phyloP scores from a whole-genome alignment of 2,113 vertebrate genomes.

The Toxotes chatareus region DNA sequence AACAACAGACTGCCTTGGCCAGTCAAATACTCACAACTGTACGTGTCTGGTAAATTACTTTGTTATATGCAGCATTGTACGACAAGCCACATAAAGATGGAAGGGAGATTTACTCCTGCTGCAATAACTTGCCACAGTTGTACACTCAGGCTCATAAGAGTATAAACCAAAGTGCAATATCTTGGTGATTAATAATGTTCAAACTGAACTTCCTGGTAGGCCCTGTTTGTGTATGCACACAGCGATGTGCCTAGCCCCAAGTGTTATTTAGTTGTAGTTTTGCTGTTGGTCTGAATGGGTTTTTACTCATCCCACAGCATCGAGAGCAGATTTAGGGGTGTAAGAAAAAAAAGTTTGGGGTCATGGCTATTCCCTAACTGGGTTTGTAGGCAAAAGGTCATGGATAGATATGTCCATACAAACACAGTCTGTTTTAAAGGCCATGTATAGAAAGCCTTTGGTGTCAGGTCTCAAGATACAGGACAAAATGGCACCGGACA shows the following conservation, averaged over 20 bases:
- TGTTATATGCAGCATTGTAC: neutral
- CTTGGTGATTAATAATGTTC: slow-evolving; percentile 31
- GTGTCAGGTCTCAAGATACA: slow-evolving; percentile 71
- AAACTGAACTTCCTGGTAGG: slow-evolving; percentile 19
- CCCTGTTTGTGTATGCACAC: slow-evolving; percentile 2
- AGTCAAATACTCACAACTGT: neutral
- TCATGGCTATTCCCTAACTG: slow-evolving; percentile 41
- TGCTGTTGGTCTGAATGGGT: slow-evolving; percentile 4
- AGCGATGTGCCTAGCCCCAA: neutral
- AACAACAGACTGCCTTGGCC: neutral
- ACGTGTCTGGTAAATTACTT: neutral
- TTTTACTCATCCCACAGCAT: neutral
- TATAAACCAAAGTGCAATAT: slow-evolving; percentile 16
- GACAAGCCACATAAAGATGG: neutral
- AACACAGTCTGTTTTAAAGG: slow-evolving; percentile 52
- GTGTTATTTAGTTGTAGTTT: neutral
- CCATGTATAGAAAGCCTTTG: slow-evolving; percentile 67
- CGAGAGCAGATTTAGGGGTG: slow-evolving; percentile 32
- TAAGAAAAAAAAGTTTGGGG: slow-evolving; percentile 35
- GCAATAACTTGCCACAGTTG: neutral
- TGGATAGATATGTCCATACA: slow-evolving; percentile 46
- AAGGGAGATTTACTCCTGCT: neutral
- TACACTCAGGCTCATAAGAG: neutral
- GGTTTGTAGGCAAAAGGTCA: slow-evolving; percentile 71
- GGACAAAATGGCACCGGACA: slow-evolving; percentile 70